Evolutionary conservation across 2,888 invertebrate species (phyloP).

Genomic region (Ormyrus labotus): DNA sequence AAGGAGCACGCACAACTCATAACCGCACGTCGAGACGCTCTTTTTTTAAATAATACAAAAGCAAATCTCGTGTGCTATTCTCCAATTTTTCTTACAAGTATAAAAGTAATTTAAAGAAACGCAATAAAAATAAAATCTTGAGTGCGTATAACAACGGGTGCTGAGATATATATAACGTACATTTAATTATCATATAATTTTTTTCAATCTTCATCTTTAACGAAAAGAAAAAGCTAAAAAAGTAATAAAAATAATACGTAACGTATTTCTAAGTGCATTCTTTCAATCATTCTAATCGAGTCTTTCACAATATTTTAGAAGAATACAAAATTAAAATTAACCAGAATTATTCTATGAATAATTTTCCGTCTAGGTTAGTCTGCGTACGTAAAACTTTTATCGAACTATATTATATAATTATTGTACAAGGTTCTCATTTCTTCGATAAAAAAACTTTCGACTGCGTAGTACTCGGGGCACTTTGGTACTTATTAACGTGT

Average conservation of each 20-base stretch:
- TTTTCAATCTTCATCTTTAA: conserved; percentile 17
- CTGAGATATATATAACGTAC: conserved; percentile 1
- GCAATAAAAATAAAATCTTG: neutral
- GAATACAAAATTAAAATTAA: conserved; percentile 2
- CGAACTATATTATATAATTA: neutral
- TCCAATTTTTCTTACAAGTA: conserved; percentile 9
- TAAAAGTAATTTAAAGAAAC: neutral
- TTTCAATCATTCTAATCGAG: conserved; percentile 26
- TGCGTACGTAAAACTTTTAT: conserved; percentile 1
- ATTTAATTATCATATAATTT: conserved; percentile 8
- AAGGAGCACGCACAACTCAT: conserved; percentile 57
- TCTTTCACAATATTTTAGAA: conserved; percentile 25
- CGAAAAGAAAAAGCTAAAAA: conserved; percentile 11
- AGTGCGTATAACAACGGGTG: conserved; percentile 5
- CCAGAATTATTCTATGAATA: conserved; percentile 48
- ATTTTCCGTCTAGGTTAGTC: conserved; percentile 40
- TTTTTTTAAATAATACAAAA: conserved; percentile 30
- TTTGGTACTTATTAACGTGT: no score
- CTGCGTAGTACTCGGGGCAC: no score
- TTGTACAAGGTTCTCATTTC: no score
- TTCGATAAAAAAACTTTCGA: no score
- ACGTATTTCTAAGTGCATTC: conserved; percentile 35
- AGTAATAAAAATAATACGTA: conserved; percentile 8
- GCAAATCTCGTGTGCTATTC: conserved; percentile 17
- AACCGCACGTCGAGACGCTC: conserved; percentile 53